Evolutionary conservation across 2,113 vertebrate genomes (phyloP).

Genomic region (Bubalus kerabau): DNA sequence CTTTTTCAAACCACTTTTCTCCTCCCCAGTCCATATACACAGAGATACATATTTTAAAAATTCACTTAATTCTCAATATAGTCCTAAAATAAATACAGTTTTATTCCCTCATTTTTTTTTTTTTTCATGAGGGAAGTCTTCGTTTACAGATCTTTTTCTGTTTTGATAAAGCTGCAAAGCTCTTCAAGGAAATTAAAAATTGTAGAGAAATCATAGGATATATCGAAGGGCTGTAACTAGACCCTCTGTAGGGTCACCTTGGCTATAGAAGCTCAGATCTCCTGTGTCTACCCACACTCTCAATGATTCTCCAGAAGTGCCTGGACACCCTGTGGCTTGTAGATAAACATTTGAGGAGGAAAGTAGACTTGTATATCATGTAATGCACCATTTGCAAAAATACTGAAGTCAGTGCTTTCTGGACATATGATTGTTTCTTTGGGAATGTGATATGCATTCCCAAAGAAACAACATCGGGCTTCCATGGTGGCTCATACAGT

Average conservation of each 20-base stretch:
- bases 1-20: neutral
- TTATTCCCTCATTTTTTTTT: neutral
- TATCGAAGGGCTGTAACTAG: neutral
- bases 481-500: neutral
- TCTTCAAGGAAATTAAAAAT: neutral
- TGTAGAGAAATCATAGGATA: neutral
- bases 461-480: neutral
- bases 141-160: neutral
- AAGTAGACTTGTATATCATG: neutral
- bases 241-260: neutral
- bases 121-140: neutral
- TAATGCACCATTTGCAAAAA: constrained; percentile 66
- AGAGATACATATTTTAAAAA: neutral
- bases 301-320: neutral
- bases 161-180: neutral
- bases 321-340: neutral
- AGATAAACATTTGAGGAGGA: neutral
- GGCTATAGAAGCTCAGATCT: neutral
- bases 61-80: neutral
- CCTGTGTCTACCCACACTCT: neutral
- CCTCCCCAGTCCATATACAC: neutral
- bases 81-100: neutral
- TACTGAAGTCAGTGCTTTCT: constrained; percentile 59
- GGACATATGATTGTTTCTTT: constrained; percentile 60
- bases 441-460: constrained; percentile 18